Evolutionary conservation across 92 coral and sea anemone species (phyloP).

Genomic region (Hydrozoanthus gracilis): DNA sequence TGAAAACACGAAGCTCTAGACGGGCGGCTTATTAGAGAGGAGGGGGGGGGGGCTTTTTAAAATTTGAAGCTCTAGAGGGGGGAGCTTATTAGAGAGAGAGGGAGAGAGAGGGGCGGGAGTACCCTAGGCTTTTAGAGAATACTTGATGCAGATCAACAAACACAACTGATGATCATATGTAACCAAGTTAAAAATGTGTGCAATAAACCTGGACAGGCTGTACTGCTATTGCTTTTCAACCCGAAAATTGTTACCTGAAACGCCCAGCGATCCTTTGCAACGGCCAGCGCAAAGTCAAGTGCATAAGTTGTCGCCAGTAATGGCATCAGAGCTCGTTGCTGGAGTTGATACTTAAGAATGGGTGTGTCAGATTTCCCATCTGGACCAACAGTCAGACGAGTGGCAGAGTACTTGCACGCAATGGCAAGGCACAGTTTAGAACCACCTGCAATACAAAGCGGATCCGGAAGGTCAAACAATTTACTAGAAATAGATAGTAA

Average conservation of each 20-base stretch:
- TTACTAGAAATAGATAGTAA: too few relatives aligned
- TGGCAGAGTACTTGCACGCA: slow-evolving; percentile 86
- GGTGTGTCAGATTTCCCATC: slow-evolving; percentile 91
- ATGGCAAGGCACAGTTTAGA: slow-evolving; percentile 79
- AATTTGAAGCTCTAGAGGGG: too few relatives aligned
- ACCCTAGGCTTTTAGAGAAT: too few relatives aligned
- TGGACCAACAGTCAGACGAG: slow-evolving; percentile 93
- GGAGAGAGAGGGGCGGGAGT: too few relatives aligned
- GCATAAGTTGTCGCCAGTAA: slow-evolving; percentile 89
- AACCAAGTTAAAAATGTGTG: neutral
- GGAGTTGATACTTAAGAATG: slow-evolving; percentile 82
- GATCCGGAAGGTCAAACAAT: neutral
- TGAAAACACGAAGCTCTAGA: too few relatives aligned
- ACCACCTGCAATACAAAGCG: slow-evolving; percentile 54
- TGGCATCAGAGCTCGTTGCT: slow-evolving; percentile 86
- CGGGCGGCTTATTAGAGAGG: too few relatives aligned
- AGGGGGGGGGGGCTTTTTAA: too few relatives aligned
- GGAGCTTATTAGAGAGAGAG: too few relatives aligned
- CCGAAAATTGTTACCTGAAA: slow-evolving; percentile 59
- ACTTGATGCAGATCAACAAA: neutral
- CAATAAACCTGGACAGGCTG: neutral
- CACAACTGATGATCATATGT: neutral
- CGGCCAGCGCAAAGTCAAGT: slow-evolving; percentile 77
- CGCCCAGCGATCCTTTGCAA: slow-evolving; percentile 87
- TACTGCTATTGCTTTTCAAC: neutral